Percentiles rank a stretch among this genome's conserved stretches.
phyloP scores from a whole-genome alignment of 2,113 vertebrate genomes.

The Morone saxatilis region DNA sequence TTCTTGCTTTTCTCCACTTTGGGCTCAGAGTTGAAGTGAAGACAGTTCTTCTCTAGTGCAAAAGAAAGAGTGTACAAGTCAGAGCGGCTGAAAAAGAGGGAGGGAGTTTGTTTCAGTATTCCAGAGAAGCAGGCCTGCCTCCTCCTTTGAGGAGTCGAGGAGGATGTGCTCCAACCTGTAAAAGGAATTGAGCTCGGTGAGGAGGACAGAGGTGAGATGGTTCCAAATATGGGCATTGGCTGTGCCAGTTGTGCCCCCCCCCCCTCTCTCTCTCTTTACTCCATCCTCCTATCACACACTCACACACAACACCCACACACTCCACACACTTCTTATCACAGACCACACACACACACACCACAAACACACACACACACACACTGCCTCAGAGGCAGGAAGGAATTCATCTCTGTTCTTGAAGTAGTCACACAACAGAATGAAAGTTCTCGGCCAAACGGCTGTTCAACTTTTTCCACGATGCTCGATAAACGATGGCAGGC shows the following conservation, averaged over 20 bases:
- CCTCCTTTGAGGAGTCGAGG: slow-evolving; percentile 30
- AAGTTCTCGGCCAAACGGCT: slow-evolving; percentile 18
- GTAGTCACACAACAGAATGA: slow-evolving; percentile 48
- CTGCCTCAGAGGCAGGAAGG: slow-evolving; percentile 49
- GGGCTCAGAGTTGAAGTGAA: slow-evolving; percentile 6
- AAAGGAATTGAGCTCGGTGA: slow-evolving; percentile 79
- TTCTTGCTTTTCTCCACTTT: slow-evolving; percentile 10
- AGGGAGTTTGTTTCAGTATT: slow-evolving; percentile 20
- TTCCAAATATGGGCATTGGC: slow-evolving; percentile 83
- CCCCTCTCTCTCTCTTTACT: no score
- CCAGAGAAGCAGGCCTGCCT: slow-evolving; percentile 6
- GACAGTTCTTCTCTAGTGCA: background rate
- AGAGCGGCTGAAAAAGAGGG: slow-evolving; percentile 34
- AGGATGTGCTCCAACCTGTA: slow-evolving; percentile 83
- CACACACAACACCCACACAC: background rate
- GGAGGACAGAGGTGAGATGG: slow-evolving; percentile 70
- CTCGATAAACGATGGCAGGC: slow-evolving; percentile 42
- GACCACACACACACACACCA: background rate
- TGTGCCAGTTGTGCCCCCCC: slow-evolving; percentile 51
- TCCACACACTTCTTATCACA: no score
- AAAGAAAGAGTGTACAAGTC: slow-evolving; percentile 47
- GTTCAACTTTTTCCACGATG: slow-evolving; percentile 58
- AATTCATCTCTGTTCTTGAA: slow-evolving; percentile 52
- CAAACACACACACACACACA: slow-evolving; percentile 2
- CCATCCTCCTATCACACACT: no score